phyloP scores from a whole-genome alignment of 2,113 vertebrate species.

The Reinhardtius hippoglossoides region DNA sequence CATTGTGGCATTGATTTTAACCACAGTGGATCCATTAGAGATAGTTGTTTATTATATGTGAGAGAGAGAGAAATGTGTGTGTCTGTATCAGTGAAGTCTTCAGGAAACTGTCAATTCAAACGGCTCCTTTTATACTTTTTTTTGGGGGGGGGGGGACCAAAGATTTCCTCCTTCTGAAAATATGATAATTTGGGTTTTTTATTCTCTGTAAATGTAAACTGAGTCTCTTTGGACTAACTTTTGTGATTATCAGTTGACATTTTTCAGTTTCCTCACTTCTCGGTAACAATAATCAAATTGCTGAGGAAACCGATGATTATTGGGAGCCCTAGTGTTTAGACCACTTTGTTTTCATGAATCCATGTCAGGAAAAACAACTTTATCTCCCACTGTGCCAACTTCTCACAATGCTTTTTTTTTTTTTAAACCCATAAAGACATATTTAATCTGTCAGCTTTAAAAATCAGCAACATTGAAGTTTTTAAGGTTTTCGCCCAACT shows the following conservation, averaged over 20 bases:
- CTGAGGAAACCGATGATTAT: constrained; percentile 27
- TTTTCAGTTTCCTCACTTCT: constrained; percentile 10
- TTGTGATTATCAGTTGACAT: neutral
- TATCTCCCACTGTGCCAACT: constrained; percentile 12
- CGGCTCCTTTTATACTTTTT: neutral
- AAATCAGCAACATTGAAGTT: constrained; percentile 48
- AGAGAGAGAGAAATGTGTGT: neutral
- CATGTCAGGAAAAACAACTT: constrained; percentile 7
- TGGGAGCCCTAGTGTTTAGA: constrained; percentile 45
- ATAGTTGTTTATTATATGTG: constrained; percentile 38
- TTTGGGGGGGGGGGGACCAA: neutral
- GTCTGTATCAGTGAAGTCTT: constrained; percentile 18
- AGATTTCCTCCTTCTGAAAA: neutral
- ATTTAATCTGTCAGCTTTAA: constrained; percentile 30
- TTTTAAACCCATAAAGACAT: no score
- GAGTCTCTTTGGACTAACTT: constrained; percentile 28
- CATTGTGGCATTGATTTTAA: constrained; percentile 51
- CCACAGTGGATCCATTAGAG: constrained; percentile 54
- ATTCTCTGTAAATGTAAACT: neutral
- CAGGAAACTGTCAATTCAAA: constrained; percentile 16
- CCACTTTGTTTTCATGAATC: constrained; percentile 36
- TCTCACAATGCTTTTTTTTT: constrained; percentile 36
- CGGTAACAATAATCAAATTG: constrained; percentile 29
- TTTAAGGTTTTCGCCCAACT: constrained; percentile 36
- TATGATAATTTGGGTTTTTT: constrained; percentile 13